Base-by-base conservation (phyloP, 2,888 invertebrate species). In the Netelia fuscicornis region DNA sequence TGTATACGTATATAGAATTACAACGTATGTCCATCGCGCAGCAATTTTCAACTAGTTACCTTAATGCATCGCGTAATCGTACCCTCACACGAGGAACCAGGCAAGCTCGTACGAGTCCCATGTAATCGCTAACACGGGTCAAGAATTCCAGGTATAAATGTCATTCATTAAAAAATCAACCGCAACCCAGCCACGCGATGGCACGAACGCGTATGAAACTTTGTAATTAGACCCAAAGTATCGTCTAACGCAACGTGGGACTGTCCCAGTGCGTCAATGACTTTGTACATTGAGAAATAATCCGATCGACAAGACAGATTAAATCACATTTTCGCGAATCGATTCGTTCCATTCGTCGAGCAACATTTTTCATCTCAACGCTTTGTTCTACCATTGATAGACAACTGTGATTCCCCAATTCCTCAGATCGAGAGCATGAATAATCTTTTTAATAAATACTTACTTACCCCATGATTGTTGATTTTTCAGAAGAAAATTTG, bases 211-310 rank as follows among this genome's bases (percentile, higher is more conserved):
- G 42, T 42, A 72, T 30, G 37, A 65, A 71, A 62, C 44, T 8
- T 23, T 11, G 52, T 74, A 56, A 70, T 58, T 42, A 30, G 6
- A 76, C 44, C 54, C 58, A 44, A 42, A 44, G 70, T 71, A 25
- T 79, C 44, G 62, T 65, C 13, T 17, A 79, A 72, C 60, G 25
- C 42, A 58, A 60, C 5, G 30, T 56, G 23, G 76, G 80, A 60
- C 84, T 67, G 42, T 44, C 80, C 84, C 76, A 67, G 72, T 84
- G 80, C 79, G 80, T 84, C 84, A 80, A 60, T 60, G 48, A 13
- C 60, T 58, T 65, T 52, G 37, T 17, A 13, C 11, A 58, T 48
- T 13, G 3, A 48, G 48, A 48, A 48, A 13, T 10, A 2, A 30
- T 30, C 30, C 3, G 30, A 30, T 30, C 30, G 30, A 5, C 30